Evolutionary conservation across 2,888 invertebrate species (phyloP).

Genomic region (Celastrina argiolus): DNA sequence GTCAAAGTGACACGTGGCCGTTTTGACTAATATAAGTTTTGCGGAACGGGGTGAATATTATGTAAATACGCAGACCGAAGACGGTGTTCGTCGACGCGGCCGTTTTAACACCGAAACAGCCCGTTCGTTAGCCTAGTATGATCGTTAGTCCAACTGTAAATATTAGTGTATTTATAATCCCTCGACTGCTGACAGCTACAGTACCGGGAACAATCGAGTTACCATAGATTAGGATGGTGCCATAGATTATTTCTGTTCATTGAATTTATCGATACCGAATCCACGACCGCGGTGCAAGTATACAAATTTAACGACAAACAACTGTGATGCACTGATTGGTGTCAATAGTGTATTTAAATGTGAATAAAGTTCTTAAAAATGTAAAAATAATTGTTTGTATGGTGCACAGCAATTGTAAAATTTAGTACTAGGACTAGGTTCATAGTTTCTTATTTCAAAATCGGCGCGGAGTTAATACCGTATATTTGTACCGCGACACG

Average conservation of each 20-base stretch:
- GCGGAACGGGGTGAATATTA: background rate
- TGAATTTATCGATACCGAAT: constrained; percentile 35
- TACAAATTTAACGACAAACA: background rate
- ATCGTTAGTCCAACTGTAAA: constrained; percentile 71
- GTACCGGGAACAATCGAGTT: constrained; percentile 72
- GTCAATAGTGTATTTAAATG: too few species aligned
- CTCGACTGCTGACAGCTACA: constrained; percentile 55
- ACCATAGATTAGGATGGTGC: constrained; percentile 73
- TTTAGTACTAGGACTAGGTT: too few species aligned
- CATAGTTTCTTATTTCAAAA: background rate
- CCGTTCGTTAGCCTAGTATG: constrained; percentile 44
- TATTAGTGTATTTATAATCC: constrained; percentile 70
- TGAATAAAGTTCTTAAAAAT: too few species aligned
- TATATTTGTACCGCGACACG: background rate
- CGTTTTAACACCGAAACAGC: constrained; percentile 11
- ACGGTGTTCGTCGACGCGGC: too few species aligned
- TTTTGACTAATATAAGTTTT: background rate
- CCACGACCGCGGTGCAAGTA: constrained; percentile 19
- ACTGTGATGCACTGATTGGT: too few species aligned
- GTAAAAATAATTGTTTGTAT: background rate
- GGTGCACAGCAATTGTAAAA: background rate
- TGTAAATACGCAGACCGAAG: background rate
- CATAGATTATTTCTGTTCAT: constrained; percentile 49
- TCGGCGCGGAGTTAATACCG: background rate
- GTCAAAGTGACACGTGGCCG: background rate